Conservation (phyloP, 2,888 invertebrate species). For the Lordiphosa andalusiaca region DNA sequence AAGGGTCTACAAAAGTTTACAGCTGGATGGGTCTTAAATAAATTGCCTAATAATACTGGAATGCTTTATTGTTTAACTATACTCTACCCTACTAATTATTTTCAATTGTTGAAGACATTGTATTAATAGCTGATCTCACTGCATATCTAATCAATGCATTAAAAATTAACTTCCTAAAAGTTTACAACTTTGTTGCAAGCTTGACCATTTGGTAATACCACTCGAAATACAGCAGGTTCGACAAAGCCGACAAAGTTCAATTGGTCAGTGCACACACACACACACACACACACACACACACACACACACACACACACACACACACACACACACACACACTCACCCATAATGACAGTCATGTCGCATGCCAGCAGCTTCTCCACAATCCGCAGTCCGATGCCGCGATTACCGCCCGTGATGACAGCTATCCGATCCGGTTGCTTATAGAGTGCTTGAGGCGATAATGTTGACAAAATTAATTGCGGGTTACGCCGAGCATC, state of each 20-base stretch:
- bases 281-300: conserved; percentile 83
- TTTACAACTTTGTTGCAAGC: neutral
- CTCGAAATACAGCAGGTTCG: too few species aligned
- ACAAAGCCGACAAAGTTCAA: conserved; percentile 13
- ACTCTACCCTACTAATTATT: too few species aligned
- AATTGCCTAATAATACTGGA: too few species aligned
- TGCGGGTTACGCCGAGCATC: conserved; percentile 9
- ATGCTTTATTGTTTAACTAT: too few species aligned
- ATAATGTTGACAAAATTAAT: conserved; percentile 24
- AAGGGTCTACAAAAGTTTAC: too few species aligned
- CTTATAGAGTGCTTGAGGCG: conserved; percentile 82
- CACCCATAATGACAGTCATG: conserved; percentile 88
- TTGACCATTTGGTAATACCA: too few species aligned
- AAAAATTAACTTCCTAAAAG: conserved; percentile 3
- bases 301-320: conserved; percentile 84
- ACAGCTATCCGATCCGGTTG: conserved; percentile 87
- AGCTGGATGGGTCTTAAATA: too few species aligned
- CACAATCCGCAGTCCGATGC: conserved; percentile 90
- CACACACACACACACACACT: conserved; percentile 83
- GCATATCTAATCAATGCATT: neutral
- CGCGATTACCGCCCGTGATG: conserved; percentile 92
- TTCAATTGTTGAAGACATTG: neutral
- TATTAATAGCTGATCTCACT: neutral
- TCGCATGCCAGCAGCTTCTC: conserved; percentile 88
- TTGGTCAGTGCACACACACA: conserved; percentile 77